Evolutionary conservation across 2,797 vertebrate genomes (phyloP), one percentile per base, ranked within the genome.

Genomic region (Neostethus bicornis): DNA sequence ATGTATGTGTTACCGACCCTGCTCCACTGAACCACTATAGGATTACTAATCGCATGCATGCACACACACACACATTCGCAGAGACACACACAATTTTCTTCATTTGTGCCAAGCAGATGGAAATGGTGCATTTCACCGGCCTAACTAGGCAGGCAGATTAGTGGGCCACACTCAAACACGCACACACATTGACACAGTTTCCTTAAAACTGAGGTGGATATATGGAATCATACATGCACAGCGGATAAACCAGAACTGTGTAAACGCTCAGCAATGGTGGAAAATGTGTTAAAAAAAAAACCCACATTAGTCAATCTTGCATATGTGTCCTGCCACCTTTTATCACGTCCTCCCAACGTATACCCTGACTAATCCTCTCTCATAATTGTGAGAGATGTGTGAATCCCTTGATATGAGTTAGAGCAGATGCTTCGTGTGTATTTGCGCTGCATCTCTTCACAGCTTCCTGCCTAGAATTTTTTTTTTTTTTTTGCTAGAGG

Each of bases 91-190:
- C 54, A 44, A 35, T 68, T 72, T 78, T 69, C 69, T 66, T 41
- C 63, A 46, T 79, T 77, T 80, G 67, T 66, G 60, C 54, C 13
- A 44, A 80, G 66, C 84, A 85, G 84, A 81, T 86, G 83, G 81
- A 81, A 75, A 72, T 60, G 51, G 69, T 66, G 65, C 80, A 73
- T 85, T 58, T 84, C 72, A 52, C 66, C 81, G 72, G 79, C 67
- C 70, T 78, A 76, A 80, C 71, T 54, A 73, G 70, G 61, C 64
- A 32, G 66, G 52, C 75, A 80, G 81, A 83, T 85, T 84, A 83
- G 76, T 60, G 37, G 39, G 41, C 11, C 46, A 7, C 55, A 29
- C 38, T 50, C 35, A 51, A 45, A 38, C 62, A 58, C 51, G 42
- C 42, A 41, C 49, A 38, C 35, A 34, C 49, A 43, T 56, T 45